Evolutionary conservation across 1,140 invertebrate species (phyloP).

Genomic region (Globodera ellingtonae): DNA sequence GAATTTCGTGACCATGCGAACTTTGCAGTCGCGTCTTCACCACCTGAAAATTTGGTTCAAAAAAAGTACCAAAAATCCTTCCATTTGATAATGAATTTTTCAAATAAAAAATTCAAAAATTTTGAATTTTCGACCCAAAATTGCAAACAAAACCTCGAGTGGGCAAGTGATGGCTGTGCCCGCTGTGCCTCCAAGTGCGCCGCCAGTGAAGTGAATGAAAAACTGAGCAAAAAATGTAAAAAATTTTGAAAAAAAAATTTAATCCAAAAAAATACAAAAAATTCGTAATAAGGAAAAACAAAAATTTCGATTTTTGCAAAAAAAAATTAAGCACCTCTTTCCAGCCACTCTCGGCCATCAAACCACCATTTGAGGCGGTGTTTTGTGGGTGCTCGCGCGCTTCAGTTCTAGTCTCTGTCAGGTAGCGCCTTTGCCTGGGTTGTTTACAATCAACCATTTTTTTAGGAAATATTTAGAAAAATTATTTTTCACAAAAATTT

Average conservation of each 20-base stretch:
- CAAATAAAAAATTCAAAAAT: too few species aligned
- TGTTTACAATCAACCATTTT: too few species aligned
- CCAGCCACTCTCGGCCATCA: background rate
- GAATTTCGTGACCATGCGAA: conserved; percentile 23
- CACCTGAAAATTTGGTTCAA: conserved; percentile 68
- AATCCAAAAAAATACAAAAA: too few species aligned
- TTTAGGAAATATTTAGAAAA: too few species aligned
- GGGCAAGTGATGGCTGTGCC: conserved; percentile 96
- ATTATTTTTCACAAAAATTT: too few species aligned
- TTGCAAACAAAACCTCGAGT: conserved; percentile 72
- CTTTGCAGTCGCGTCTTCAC: conserved; percentile 94
- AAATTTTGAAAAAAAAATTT: background rate
- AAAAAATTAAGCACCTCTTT: background rate
- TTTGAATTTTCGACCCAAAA: background rate
- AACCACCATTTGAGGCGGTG: background rate
- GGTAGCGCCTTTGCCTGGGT: too few species aligned
- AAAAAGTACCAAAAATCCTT: background rate
- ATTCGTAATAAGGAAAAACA: too few species aligned
- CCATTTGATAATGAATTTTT: too few species aligned
- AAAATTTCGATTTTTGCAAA: too few species aligned
- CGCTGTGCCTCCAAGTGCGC: conserved; percentile 43
- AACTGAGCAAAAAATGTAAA: conserved; percentile 8
- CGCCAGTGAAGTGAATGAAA: conserved; percentile 40
- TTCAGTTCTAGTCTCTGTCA: too few species aligned
- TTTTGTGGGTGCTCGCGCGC: background rate